Base-by-base conservation (phyloP, 2,797 vertebrate species). In the Aeoliscus strigatus region DNA sequence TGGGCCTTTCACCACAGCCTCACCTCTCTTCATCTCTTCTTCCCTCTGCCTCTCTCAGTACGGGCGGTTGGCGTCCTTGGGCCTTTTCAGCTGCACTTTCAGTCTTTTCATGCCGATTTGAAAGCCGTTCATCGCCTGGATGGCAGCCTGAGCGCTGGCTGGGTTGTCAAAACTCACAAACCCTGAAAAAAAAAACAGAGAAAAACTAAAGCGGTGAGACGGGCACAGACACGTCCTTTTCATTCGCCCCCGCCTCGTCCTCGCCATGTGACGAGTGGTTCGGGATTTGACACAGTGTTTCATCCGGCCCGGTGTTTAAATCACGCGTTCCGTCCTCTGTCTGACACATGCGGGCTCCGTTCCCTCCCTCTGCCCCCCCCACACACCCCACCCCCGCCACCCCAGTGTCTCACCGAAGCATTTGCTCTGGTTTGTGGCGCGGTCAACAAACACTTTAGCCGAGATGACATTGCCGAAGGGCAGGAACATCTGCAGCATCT, bases 111-210 rank as follows among this genome's bases (percentile, higher is more conserved):
- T 96, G 78, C 93, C 93, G 29, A 96, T 95, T 78, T 96, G 93
- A 84, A 96, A 96, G 79, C 93, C 93, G 33, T 96, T 96, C 93
- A 96, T 86, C 29, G 83, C 73, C 67, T 86, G 83, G 62, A 86
- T 86, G 51, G 83, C 81, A 0, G 93, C 91, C 85, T 96, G 93
- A 81, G 94, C 94, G 9, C 93, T 95, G 65, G 91, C 84, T 7
- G 93, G 94, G 88, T 96, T 96, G 86, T 96, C 94, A 81, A 96
- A 96, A 86, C 93, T 93, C 83, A 96, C 94, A 49, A 96, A 96
- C 73, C 94, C 93, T 87, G 37, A 9, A 47, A 49, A 32, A 56
- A 14, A 14, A 18, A 45, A 17, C 17, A 9, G 23, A 9, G 12
- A 31, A n/a, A 18, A n/a, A 43, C 10, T 37, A 15, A 36, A 9